Percentiles rank a stretch among this genome's conserved stretches.
Conservation (phyloP, 2,113 vertebrate species). For the Zosterops pallidus region DNA sequence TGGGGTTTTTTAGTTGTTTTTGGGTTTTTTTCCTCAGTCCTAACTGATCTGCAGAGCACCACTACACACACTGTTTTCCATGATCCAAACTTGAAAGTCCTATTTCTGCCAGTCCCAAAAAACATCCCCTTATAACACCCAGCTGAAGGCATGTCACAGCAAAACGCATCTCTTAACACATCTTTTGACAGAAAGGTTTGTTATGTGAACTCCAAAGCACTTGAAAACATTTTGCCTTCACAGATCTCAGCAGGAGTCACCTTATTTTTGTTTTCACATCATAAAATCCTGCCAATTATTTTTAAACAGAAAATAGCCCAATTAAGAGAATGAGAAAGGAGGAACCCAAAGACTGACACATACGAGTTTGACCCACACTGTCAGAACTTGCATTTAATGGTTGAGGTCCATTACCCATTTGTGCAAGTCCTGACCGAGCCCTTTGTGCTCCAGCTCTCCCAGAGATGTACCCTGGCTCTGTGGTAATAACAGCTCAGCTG, state of each 20-base stretch:
- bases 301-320: slow-evolving; percentile 10
- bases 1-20: neutral
- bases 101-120: neutral
- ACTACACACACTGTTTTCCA: accelerated
- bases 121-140: neutral
- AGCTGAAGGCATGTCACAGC: neutral
- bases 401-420: neutral
- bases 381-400: slow-evolving; percentile 26
- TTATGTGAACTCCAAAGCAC: neutral
- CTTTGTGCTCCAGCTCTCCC: neutral
- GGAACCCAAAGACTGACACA: neutral
- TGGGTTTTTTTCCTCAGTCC: neutral
- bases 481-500: slow-evolving; percentile 56
- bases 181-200: neutral
- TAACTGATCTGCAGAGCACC: neutral
- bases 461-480: neutral
- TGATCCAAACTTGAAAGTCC: neutral
- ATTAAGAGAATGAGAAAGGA: slow-evolving; percentile 24
- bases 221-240: neutral
- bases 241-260: neutral
- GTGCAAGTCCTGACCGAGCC: neutral
- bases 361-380: neutral
- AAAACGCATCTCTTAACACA: neutral
- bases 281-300: slow-evolving; percentile 2
- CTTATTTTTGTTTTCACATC: neutral